Evolutionary conservation across 2,797 vertebrate genomes (phyloP), one percentile per base, ranked within the genome.

Genomic region (Poeciliopsis paucimaculata): DNA sequence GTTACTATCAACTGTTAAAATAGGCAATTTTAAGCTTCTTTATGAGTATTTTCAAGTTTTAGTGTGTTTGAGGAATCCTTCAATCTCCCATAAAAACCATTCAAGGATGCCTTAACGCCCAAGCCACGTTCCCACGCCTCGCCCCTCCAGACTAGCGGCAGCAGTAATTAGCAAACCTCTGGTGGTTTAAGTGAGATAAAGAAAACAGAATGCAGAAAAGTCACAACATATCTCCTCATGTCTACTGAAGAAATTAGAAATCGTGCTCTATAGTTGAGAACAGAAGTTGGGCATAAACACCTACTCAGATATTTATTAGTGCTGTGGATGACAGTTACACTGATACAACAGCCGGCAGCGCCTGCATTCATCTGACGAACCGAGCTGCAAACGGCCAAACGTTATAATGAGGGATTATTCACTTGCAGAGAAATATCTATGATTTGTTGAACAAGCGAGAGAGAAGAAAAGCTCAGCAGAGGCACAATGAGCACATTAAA

Each of bases 351-450:
- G 57, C 62, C 36, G 71, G 64, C 71, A 15, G 64, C 31, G 62
- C 66, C 64, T 53, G 80, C 46, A 66, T 64, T 70, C 60, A 68
- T 84, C 80, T 83, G 79, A 81, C 64, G 71, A 34, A 53, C 73
- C 49, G 77, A 80, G 79, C 85, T 45, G 31, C 76, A 53, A 46
- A 60, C 28, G 28, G 12, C 0, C 43, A 34, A 74, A 79, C 68
- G 4, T 47, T 46, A 51, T 78, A 78, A 75, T 68, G 26, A 18
- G 31, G 64, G 72, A 86, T 86, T 81, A 79, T 77, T 83, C 53
- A 80, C 70, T 82, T 71, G 45, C 71, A 31, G 28, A 0, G 31
- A 77, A 81, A 71, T 84, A 49, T 71, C 66, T 43, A 70, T 46
- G 75, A 85, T 70, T 64, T 34, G 45, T 39, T 71, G 79, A 79